A percentile compares a stretch with the other conserved stretches of the same genome.
These are phyloP conservation scores for Protodeltote pygarga DNA, from an alignment of 2,888 invertebrate genomes.

Conservation along the genomic window DNA sequence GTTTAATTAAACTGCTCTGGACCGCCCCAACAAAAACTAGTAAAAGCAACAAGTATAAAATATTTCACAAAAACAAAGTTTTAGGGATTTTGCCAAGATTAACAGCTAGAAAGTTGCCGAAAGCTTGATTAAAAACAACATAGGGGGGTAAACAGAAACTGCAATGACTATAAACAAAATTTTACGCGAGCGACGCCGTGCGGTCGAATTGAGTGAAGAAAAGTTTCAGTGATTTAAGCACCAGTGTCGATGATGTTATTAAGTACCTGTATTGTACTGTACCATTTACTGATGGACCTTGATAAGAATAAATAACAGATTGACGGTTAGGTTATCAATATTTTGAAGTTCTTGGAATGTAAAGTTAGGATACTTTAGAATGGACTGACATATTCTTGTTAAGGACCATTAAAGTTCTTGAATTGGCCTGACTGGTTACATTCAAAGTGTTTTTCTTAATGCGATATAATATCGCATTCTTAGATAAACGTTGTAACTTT, in stretches of 20 bases:
- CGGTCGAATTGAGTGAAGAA: neutral
- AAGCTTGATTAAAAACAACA: conserved; percentile 41
- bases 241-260: conserved; percentile 1
- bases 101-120: conserved; percentile 3
- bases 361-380: too few species aligned
- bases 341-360: too few species aligned
- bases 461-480: too few species aligned
- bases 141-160: conserved; percentile 41
- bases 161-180: conserved; percentile 53
- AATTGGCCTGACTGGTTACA: too few species aligned
- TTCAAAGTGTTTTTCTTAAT: too few species aligned
- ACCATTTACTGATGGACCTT: neutral
- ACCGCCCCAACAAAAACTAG: conserved; percentile 5
- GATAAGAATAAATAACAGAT: too few species aligned
- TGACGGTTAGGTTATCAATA: too few species aligned
- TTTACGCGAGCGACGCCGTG: neutral
- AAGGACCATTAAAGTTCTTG: too few species aligned
- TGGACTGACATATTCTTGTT: too few species aligned
- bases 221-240: conserved; percentile 13
- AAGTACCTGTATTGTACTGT: neutral
- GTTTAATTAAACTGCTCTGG: neutral
- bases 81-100: conserved; percentile 21
- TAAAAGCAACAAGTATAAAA: conserved; percentile 23
- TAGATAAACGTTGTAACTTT: too few species aligned
- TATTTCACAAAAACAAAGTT: conserved; percentile 19